Base-by-base conservation (phyloP, 2,888 invertebrate species). In the Agrotis segetum region DNA sequence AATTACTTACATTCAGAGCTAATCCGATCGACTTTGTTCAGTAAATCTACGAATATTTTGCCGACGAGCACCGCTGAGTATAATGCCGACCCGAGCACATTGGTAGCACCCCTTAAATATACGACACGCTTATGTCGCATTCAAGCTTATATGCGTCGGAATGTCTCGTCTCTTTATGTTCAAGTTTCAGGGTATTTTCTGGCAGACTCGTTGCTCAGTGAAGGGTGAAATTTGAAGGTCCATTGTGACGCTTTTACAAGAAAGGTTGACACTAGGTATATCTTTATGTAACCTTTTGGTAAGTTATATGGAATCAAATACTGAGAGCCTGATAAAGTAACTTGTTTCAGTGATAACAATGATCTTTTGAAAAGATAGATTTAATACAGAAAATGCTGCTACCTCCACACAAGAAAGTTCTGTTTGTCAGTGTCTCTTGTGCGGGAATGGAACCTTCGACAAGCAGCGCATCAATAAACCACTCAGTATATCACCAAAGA, bases 141-240 rank as follows among this genome's bases (percentile, higher is more conserved):
- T 55, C 55, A 40, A 49, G 68, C 58, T 34, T 75, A 73, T 50
- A 46, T 53, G 58, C 56, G 58, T 17, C 13, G 56, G 49, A 67
- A 75, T 67, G 50, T 11, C 17, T 58, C 68, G 19, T 19, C 75
- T 68, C 67, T 75, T 67, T 75, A 58, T 67, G 67, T 58, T 75
- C 56, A n/a, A 67, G 67, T 75, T 67, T 24, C 16, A 58, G 14
- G 17, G 46, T 19, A 75, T 67, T 72, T 72, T 56, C 55, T 24
- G 14, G 5, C 34, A 50, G 56, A 50, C 5, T 52, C 58, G 58
- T 46, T 75, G 68, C 76, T 52, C 16, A 6, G 16, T 68, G 46
- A 17, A 58, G 56, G 24, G 56, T 73, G 49, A 73, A 50, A 58
- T 53, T 71, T 47, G 11, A 75, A 73, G 56, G 49, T 21, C 2